phyloP scores from a whole-genome alignment of 1,140 invertebrate species.

The Zaprionus lachaisei region DNA sequence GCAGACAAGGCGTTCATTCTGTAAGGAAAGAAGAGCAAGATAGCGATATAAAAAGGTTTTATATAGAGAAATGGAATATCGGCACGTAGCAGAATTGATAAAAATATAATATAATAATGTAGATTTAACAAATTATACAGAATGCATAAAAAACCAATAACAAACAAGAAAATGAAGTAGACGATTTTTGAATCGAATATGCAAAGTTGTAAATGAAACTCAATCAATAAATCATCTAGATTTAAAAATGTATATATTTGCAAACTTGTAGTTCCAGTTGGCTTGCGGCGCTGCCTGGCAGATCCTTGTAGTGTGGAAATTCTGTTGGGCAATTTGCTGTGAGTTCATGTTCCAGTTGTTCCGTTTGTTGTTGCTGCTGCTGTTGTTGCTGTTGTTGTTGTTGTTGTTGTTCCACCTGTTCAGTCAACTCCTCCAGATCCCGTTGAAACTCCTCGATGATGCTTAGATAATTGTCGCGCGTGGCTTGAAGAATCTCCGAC shows the following conservation, averaged over 20 bases:
- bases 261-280: conserved; percentile 58
- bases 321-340: not conserved
- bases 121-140: not conserved
- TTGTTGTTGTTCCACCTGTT: conserved; percentile 67
- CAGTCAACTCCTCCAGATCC: conserved; percentile 49
- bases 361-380: conserved; percentile 18
- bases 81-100: not conserved
- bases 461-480: conserved; percentile 55
- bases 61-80: not conserved
- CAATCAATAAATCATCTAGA: too few relatives aligned
- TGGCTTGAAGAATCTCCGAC: conserved; percentile 54
- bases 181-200: too few relatives aligned
- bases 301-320: not conserved
- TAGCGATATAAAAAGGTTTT: too few relatives aligned
- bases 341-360: not conserved
- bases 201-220: too few relatives aligned
- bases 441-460: conserved; percentile 60
- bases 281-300: not conserved
- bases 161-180: too few relatives aligned
- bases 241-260: not conserved
- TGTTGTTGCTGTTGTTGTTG: conserved; percentile 53
- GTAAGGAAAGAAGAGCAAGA: conserved; percentile 5
- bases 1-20: conserved; percentile 65
- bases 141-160: not conserved
- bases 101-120: not conserved